Conservation (phyloP, 2,113 vertebrate species). For the Megaleporinus macrocephalus region DNA sequence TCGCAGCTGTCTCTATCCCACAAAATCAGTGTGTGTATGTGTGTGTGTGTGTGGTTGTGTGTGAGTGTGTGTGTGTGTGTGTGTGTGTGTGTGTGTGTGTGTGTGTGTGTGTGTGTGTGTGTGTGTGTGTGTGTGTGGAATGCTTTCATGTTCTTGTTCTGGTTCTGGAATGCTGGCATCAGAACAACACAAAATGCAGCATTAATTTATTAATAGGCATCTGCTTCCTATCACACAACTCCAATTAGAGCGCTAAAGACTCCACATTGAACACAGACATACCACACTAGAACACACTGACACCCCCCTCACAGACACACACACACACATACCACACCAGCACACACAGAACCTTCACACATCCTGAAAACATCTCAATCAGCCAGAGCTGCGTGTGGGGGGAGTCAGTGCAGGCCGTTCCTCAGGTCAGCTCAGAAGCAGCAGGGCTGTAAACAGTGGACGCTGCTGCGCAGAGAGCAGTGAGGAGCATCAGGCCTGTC, state of each 20-base stretch:
- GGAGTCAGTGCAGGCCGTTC: too few relatives aligned
- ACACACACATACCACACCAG: constrained; percentile 5
- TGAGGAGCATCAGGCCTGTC: too few relatives aligned
- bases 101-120: not conserved
- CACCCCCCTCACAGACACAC: not conserved
- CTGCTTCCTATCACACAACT: constrained; percentile 67
- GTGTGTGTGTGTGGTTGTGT: not conserved
- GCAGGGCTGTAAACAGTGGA: too few relatives aligned
- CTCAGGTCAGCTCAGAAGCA: too few relatives aligned
- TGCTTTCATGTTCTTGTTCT: constrained; percentile 66
- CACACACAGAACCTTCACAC: not conserved
- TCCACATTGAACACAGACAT: not conserved
- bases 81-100: not conserved
- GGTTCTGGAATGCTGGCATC: constrained; percentile 60
- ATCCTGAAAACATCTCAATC: not conserved
- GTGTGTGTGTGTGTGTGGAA: constrained; percentile 38
- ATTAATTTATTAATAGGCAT: constrained; percentile 73
- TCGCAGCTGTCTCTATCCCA: not conserved
- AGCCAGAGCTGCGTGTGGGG: not conserved
- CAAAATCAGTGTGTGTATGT: not conserved
- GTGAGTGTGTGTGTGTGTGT: not conserved
- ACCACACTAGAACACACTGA: not conserved
- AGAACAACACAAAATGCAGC: constrained; percentile 67
- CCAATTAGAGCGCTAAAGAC: constrained; percentile 66
- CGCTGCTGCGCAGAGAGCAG: too few relatives aligned